A percentile compares a stretch with the other conserved stretches of the same genome.
These are phyloP conservation scores for Zygaena filipendulae DNA, from an alignment of 2,888 invertebrate species.

Conservation along the genomic window DNA sequence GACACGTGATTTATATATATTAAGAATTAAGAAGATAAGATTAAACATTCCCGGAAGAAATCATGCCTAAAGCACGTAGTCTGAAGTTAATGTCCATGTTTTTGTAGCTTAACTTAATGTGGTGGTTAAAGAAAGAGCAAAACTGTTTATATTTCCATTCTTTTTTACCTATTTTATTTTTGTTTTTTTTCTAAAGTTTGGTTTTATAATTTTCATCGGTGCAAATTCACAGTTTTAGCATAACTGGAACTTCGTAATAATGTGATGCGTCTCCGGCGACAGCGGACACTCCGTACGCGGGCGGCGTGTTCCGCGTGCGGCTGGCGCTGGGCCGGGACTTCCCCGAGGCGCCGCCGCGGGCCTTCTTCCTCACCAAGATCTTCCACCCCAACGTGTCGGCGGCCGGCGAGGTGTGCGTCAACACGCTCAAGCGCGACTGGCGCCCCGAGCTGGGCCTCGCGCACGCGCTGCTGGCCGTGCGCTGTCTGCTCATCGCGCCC, in stretches of 20 bases:
- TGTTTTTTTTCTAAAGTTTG: too few relatives aligned
- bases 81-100: too few relatives aligned
- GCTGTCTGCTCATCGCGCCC: slow-evolving; percentile 95
- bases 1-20: too few relatives aligned
- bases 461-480: slow-evolving; percentile 90
- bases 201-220: too few relatives aligned
- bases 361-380: slow-evolving; percentile 92
- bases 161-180: too few relatives aligned
- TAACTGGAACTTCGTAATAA: not conserved
- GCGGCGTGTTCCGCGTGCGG: slow-evolving; percentile 90
- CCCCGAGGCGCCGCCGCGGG: slow-evolving; percentile 92
- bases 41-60: too few relatives aligned
- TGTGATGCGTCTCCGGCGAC: slow-evolving; percentile 19
- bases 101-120: too few relatives aligned
- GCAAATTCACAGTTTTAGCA: too few relatives aligned
- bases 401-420: slow-evolving; percentile 96
- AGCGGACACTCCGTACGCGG: slow-evolving; percentile 93
- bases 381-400: slow-evolving; percentile 97
- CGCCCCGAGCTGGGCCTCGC: slow-evolving; percentile 94
- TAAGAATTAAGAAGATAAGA: too few relatives aligned
- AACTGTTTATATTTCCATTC: too few relatives aligned
- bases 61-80: too few relatives aligned
- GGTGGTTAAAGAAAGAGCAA: too few relatives aligned
- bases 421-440: slow-evolving; percentile 97
- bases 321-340: slow-evolving; percentile 92